Conservation (phyloP, 2,113 vertebrate genomes). For the Axis porcinus region DNA sequence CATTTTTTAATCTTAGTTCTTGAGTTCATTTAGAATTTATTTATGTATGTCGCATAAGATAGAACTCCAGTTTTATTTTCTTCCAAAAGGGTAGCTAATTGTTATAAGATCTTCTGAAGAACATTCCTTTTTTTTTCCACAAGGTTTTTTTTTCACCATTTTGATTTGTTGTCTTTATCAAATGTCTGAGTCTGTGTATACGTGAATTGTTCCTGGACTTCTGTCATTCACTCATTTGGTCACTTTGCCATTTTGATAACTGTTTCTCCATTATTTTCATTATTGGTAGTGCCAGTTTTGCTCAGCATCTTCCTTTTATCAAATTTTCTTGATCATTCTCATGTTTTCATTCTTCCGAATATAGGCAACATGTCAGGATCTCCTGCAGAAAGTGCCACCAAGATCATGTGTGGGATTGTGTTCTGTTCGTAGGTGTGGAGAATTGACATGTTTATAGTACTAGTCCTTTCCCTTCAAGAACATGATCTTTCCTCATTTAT, state of each 20-base stretch:
- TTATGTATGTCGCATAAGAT: background rate
- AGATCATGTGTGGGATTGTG: background rate
- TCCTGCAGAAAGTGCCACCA: background rate
- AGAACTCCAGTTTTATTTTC: background rate
- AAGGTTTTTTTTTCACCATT: background rate
- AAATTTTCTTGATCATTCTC: background rate
- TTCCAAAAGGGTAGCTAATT: background rate
- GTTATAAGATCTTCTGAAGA: background rate
- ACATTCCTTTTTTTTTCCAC: background rate
- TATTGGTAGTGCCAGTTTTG: background rate
- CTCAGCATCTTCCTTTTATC: background rate
- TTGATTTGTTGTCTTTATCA: background rate
- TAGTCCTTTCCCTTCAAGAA: background rate
- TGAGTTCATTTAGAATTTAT: conserved; percentile 16
- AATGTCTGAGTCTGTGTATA: background rate
- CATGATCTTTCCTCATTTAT: background rate
- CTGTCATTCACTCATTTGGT: background rate
- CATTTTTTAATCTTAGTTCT: background rate
- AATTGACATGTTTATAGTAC: background rate
- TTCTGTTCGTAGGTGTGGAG: background rate
- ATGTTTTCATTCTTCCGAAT: background rate
- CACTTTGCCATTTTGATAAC: background rate
- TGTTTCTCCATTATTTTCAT: background rate
- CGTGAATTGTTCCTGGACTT: background rate
- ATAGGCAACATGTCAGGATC: background rate